Percentiles rank a stretch among this genome's conserved stretches.
Conservation (phyloP, 2,797 vertebrate genomes). For the Podarcis lilfordi region DNA sequence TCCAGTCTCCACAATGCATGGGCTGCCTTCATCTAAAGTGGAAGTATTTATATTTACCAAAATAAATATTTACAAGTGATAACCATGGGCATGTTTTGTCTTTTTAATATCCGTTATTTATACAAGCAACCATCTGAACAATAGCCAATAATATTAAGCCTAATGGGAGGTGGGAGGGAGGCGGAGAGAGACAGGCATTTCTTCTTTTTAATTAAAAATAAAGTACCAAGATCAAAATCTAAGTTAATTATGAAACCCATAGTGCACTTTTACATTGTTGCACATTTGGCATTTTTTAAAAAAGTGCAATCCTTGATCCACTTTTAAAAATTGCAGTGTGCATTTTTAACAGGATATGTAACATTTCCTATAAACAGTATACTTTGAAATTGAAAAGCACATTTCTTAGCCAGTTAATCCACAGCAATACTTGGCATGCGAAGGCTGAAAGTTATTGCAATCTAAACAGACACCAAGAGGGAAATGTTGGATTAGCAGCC, state of each 20-base stretch:
- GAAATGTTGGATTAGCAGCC: neutral
- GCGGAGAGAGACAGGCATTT: neutral
- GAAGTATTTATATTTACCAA: conserved; percentile 1
- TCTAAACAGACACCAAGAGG: neutral
- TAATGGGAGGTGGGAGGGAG: neutral
- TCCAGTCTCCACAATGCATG: neutral
- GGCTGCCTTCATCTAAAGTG: neutral
- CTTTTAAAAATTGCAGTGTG: conserved; percentile 6
- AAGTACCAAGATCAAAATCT: conserved; percentile 14
- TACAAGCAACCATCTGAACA: conserved; percentile 29
- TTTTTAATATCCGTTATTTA: conserved; percentile 48
- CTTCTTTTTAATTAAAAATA: conserved; percentile 18
- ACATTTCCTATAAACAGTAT: neutral
- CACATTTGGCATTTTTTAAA: neutral
- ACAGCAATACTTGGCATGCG: neutral
- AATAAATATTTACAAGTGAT: conserved; percentile 1
- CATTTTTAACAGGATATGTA: neutral
- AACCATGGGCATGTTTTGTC: conserved; percentile 23
- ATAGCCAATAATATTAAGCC: neutral
- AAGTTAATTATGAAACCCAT: neutral
- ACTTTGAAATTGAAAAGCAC: neutral
- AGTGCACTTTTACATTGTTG: neutral
- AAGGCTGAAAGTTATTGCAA: neutral
- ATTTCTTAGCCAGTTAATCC: neutral
- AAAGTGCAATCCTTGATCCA: conserved; percentile 7